These are phyloP conservation scores for Lordiphosa collinella DNA, from an alignment of 1,140 invertebrate species.

Conservation along the genomic window DNA sequence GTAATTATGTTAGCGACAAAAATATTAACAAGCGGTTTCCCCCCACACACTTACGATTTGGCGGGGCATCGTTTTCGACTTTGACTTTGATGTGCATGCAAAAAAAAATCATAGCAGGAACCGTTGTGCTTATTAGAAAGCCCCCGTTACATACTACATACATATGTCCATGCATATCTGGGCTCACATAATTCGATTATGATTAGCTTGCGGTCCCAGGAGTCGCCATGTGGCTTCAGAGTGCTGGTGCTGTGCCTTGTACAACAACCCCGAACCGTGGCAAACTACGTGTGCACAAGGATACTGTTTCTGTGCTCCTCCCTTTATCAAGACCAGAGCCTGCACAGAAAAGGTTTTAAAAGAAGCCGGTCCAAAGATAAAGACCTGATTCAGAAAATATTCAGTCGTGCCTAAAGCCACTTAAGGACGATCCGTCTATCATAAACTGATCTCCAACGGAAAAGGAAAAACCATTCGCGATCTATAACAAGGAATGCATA, in stretches of 20 bases:
- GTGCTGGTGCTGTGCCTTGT: neutral
- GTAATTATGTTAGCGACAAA: slow-evolving; percentile 50
- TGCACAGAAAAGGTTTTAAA: too few relatives aligned
- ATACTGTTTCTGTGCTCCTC: too few relatives aligned
- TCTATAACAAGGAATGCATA: too few relatives aligned
- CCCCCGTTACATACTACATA: neutral
- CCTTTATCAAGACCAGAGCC: too few relatives aligned
- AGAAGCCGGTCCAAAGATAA: too few relatives aligned
- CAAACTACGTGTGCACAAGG: neutral
- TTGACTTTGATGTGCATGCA: slow-evolving; percentile 10
- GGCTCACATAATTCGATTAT: slow-evolving; percentile 29
- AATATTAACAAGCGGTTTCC: slow-evolving; percentile 33
- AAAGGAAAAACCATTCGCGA: too few relatives aligned
- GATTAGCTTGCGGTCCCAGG: slow-evolving; percentile 12
- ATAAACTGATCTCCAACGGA: too few relatives aligned
- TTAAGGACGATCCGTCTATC: too few relatives aligned
- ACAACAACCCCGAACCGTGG: too few relatives aligned
- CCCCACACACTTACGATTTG: slow-evolving; percentile 3
- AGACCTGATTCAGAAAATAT: too few relatives aligned
- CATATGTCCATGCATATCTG: neutral
- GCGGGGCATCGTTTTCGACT: neutral
- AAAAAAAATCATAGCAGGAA: neutral
- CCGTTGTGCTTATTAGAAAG: neutral
- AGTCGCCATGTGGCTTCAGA: neutral
- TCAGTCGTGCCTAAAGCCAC: too few relatives aligned